Conservation (phyloP, 2,888 invertebrate genomes). For the Tethea ocularis region DNA sequence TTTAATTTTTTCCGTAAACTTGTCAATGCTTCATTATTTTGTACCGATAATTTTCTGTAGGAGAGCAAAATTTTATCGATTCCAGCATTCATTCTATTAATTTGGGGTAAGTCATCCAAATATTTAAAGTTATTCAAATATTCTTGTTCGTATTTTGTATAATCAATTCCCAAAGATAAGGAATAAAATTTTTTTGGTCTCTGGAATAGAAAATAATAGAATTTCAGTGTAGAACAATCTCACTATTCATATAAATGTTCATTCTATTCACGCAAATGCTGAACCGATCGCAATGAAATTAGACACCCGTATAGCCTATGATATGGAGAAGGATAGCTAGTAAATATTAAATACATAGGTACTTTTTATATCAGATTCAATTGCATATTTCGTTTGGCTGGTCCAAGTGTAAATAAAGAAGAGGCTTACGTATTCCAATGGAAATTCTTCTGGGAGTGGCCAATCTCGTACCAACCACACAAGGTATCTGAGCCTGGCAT, state of each 20-base stretch:
- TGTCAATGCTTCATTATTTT: not conserved
- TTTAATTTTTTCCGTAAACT: not conserved
- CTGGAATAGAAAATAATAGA: not conserved
- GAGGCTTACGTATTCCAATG: not conserved
- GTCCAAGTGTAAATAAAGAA: no score
- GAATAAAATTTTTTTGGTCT: not conserved
- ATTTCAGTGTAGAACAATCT: no score
- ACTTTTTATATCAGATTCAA: no score
- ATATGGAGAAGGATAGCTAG: no score
- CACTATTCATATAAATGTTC: no score
- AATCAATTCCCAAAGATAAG: not conserved
- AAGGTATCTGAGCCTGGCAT: slow-evolving; percentile 7
- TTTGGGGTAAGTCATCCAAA: not conserved
- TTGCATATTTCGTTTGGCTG: no score
- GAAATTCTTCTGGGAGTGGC: slow-evolving; percentile 15
- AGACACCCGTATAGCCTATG: no score
- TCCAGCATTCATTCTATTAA: not conserved
- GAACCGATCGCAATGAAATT: no score
- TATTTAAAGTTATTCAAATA: not conserved
- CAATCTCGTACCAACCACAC: slow-evolving; percentile 34
- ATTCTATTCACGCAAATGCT: no score
- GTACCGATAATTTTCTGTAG: not conserved
- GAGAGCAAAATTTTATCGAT: not conserved
- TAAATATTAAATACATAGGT: no score
- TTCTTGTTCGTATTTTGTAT: not conserved